These are phyloP conservation scores for Pelobates cultripes DNA, from an alignment of 2,797 vertebrate species.

Conservation along the genomic window DNA sequence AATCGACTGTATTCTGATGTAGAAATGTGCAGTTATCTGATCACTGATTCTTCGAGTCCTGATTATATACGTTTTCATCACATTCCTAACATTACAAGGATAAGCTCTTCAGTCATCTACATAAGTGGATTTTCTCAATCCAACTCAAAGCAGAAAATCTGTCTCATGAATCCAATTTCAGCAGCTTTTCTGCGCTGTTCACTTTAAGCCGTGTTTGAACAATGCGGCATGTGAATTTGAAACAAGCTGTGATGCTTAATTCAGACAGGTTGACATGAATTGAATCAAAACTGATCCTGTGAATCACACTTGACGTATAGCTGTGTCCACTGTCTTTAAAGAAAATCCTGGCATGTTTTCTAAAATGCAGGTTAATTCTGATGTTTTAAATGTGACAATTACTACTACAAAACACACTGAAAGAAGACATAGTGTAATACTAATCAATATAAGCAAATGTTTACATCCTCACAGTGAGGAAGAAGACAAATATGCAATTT, in stretches of 20 bases:
- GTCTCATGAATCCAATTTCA: conserved; percentile 41
- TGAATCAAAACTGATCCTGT: conserved; percentile 56
- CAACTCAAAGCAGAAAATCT: conserved; percentile 46
- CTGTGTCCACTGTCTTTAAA: conserved; percentile 35
- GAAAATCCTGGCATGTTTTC: conserved; percentile 38
- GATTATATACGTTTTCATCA: conserved; percentile 41
- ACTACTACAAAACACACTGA: neutral
- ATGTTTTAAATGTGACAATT: neutral
- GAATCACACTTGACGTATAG: conserved; percentile 3
- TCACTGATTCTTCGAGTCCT: conserved; percentile 14
- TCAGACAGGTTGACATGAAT: conserved; percentile 59
- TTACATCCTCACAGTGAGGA: neutral
- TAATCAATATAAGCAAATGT: neutral
- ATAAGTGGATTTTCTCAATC: conserved; percentile 54
- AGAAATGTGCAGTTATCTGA: neutral
- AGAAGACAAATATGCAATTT: neutral
- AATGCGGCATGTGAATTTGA: conserved; percentile 59
- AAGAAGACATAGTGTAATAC: too few species aligned
- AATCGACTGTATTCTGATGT: neutral
- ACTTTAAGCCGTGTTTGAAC: conserved; percentile 50
- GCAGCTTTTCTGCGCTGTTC: conserved; percentile 45
- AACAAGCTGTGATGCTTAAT: conserved; percentile 61
- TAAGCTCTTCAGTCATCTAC: conserved; percentile 52
- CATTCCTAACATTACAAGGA: conserved; percentile 41
- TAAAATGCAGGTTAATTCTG: neutral